Conservation (phyloP, 2,888 invertebrate species). For the Antitype chi region DNA sequence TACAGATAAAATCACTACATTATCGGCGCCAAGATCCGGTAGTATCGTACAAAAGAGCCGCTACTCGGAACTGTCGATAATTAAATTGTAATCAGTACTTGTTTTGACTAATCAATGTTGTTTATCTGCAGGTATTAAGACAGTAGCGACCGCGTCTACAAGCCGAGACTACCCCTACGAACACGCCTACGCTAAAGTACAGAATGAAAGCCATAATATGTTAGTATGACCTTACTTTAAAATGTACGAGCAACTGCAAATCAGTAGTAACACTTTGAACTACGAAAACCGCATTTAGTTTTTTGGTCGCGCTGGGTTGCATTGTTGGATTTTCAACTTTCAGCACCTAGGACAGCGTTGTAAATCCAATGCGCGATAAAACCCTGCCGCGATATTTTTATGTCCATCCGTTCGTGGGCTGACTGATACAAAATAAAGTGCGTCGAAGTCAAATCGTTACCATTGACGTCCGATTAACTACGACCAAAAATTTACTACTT, state of each 20-base stretch:
- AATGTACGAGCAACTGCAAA: neutral
- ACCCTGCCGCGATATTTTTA: too few species aligned
- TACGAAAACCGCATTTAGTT: neutral
- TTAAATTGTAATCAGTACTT: constrained; percentile 57
- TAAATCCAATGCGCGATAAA: too few species aligned
- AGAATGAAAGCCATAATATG: constrained; percentile 88
- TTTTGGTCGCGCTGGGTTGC: too few species aligned
- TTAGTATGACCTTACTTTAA: constrained; percentile 69
- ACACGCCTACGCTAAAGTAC: constrained; percentile 94
- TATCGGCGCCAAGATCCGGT: constrained; percentile 56
- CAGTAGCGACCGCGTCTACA: constrained; percentile 78
- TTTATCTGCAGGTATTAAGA: constrained; percentile 79
- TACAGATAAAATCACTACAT: constrained; percentile 56
- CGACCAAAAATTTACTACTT: neutral
- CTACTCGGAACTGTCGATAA: constrained; percentile 67
- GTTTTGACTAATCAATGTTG: constrained; percentile 54
- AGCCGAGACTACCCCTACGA: constrained; percentile 92
- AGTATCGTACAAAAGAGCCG: constrained; percentile 67
- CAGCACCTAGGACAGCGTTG: too few species aligned
- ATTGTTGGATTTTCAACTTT: too few species aligned
- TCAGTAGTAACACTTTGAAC: constrained; percentile 2
- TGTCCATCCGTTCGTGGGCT: too few species aligned
- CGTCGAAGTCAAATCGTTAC: neutral
- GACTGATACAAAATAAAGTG: neutral
- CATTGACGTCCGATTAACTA: neutral